A percentile compares a stretch with the other conserved stretches of the same genome.
Evolutionary conservation across 2,113 vertebrate species (phyloP).

Genomic region (Scomber japonicus): DNA sequence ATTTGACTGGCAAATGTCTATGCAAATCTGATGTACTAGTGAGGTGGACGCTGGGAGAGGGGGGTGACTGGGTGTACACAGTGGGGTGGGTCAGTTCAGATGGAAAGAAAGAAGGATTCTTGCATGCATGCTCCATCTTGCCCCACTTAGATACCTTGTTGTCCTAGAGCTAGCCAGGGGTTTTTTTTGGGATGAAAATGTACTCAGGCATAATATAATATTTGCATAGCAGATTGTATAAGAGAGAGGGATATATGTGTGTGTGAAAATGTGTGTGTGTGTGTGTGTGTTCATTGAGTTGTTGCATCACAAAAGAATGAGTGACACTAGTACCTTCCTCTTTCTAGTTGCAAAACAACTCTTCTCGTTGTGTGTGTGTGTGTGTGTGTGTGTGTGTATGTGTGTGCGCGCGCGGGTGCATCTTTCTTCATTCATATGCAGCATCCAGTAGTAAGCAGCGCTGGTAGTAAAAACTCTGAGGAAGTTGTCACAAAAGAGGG

Average conservation of each 20-base stretch:
- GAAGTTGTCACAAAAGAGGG: slow-evolving; percentile 79
- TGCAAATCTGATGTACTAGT: slow-evolving; percentile 65
- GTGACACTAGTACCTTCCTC: slow-evolving; percentile 72
- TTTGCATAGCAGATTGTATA: slow-evolving; percentile 58
- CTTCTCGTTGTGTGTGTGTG: slow-evolving; percentile 43
- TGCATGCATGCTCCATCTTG: slow-evolving; percentile 56
- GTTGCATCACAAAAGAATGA: slow-evolving; percentile 76
- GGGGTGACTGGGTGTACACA: slow-evolving; percentile 21
- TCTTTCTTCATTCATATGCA: slow-evolving; percentile 78
- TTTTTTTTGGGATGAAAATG: slow-evolving; percentile 40
- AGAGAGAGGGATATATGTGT: slow-evolving; percentile 10
- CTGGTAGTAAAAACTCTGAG: slow-evolving; percentile 68
- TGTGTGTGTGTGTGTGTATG: slow-evolving; percentile 21
- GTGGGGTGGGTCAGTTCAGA: slow-evolving; percentile 17
- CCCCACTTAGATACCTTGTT: slow-evolving; percentile 3
- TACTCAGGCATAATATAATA: neutral
- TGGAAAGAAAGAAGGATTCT: neutral
- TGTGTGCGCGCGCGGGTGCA: slow-evolving; percentile 18
- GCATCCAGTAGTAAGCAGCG: slow-evolving; percentile 51
- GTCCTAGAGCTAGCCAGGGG: slow-evolving; percentile 2
- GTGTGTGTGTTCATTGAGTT: slow-evolving; percentile 45
- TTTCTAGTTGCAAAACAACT: slow-evolving; percentile 78
- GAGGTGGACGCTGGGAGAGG: slow-evolving; percentile 25
- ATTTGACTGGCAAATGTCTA: slow-evolving; percentile 79
- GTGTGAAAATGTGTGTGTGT: slow-evolving; percentile 9